These are phyloP conservation scores for Lasioglossum albipes DNA, from an alignment of 1,140 invertebrate species.

Conservation along the genomic window DNA sequence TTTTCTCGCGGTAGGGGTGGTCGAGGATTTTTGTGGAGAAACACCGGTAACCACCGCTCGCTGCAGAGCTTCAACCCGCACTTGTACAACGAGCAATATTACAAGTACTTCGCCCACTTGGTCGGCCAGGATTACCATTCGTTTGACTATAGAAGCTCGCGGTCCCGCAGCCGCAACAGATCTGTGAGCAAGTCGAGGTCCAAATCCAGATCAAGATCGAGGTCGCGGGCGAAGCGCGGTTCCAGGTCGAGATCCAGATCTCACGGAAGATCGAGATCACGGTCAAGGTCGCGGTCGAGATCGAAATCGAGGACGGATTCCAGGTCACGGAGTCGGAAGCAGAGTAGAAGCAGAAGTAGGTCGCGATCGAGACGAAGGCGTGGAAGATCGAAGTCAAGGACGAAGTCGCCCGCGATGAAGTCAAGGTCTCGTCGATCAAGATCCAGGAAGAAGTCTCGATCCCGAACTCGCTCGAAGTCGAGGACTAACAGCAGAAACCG, in stretches of 20 bases:
- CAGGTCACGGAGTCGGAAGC: slow-evolving; percentile 51
- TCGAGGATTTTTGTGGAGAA: slow-evolving; percentile 58
- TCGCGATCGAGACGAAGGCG: slow-evolving; percentile 55
- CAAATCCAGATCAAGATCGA: slow-evolving; percentile 65
- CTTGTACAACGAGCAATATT: slow-evolving; percentile 77
- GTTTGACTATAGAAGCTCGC: slow-evolving; percentile 76
- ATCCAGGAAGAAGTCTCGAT: slow-evolving; percentile 45
- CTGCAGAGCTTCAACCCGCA: slow-evolving; percentile 68
- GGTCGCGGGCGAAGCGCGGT: slow-evolving; percentile 30
- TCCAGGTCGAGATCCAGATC: slow-evolving; percentile 51
- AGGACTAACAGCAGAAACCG: slow-evolving; percentile 41
- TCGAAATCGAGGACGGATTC: slow-evolving; percentile 52
- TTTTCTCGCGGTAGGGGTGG: slow-evolving; percentile 62
- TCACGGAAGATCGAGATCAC: slow-evolving; percentile 44
- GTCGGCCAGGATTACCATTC: slow-evolving; percentile 72
- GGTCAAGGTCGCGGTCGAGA: slow-evolving; percentile 32
- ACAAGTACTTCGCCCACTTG: slow-evolving; percentile 77
- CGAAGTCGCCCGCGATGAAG: slow-evolving; percentile 49
- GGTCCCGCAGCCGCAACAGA: slow-evolving; percentile 69
- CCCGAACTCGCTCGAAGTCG: slow-evolving; percentile 53
- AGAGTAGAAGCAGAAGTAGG: slow-evolving; percentile 58
- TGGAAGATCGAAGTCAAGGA: slow-evolving; percentile 67
- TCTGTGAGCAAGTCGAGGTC: slow-evolving; percentile 55
- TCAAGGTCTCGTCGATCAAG: slow-evolving; percentile 43
- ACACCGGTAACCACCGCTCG: slow-evolving; percentile 49